Base-by-base conservation (phyloP, 2,797 vertebrate species). In the Manis javanica region DNA sequence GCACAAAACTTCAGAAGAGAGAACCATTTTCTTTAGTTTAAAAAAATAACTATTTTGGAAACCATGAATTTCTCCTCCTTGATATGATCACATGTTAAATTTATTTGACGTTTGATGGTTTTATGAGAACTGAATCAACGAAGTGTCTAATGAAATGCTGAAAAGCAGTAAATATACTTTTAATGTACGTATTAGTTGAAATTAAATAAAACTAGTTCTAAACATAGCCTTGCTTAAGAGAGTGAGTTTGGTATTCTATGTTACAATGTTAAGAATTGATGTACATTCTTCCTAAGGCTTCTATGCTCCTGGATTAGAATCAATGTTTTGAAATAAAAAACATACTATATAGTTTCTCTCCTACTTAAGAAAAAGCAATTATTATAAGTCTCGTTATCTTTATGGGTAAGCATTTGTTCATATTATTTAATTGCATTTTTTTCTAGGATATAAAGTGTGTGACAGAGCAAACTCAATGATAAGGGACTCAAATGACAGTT, bases 401-500 rank as follows among this genome's bases (percentile, higher is more conserved):
- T 42, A 29, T 37, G 26, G 34, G 21, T 37, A 78, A 74, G 6
- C 37, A 61, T 81, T 95, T 74, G 87, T 78, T 84, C 12, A 26
- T 49, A 34, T n/a, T 19, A 69, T 63, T 96, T 68, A 77, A 46
- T 0, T 86, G 34, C 34, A 46, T 91, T 96, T 94, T 94, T 88
- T 46, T 11, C 59, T 85, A 74, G 34, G 26, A 31, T 74, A 59
- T 42, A 95, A 81, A 93, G 15, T 39, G 31, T 39, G 21, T 59
- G 31, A 26, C 8, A 92, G 3, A 72, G 49, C 15, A 69, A 90
- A 89, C 55, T 78, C 21, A 78, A 71, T 24, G 14, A 18, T 2
- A 1, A 82, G n/a, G 39, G n/a, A 31, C 31, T 91, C 72, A 93
- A 74, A 87, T 23, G 49, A 53, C 53, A 63, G 23, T 10, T 83